Evolutionary conservation across 2,113 vertebrate genomes (phyloP), one percentile per base, ranked within the genome.

Genomic region (Mastomys natalensis): DNA sequence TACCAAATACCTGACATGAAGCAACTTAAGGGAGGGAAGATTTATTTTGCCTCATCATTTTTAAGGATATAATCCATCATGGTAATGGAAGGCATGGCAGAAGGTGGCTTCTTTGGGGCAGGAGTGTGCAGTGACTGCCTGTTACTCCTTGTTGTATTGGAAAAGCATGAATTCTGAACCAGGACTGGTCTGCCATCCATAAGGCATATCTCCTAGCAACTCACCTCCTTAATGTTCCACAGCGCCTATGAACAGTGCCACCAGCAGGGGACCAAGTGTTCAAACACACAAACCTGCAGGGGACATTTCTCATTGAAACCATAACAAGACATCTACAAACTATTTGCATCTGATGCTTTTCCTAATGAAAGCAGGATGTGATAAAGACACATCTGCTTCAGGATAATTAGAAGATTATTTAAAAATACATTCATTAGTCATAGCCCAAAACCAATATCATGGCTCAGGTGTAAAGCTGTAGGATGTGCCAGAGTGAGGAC

Each of bases 331-430:
- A 16, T 17, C 22, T 84, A 10, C 48, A 58, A 90, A 45, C 80
- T 90, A 60, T 94, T 94, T 81, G 48, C 51, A 62, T 72, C 19
- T 26, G 78, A 81, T 84, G 72, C 40, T 78, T 82, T 94, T 87
- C 10, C 73, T 95, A 92, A 96, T 70, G 73, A 94, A 88, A 86
- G 73, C 70, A 29, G 7, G 48, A 62, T 85, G 17, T 34, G 26
- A 13, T 19, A 60, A 40, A 86, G 17, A 45, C 15, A 12, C 11
- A 40, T 15, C 77, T 31, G 24, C 72, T 55, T 31, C 26, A 34
- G 29, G 53, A 29, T 68, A 80, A 84, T 78, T 4, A 62, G 53
- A 89, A 13, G 78, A 43, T 73, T 96, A 34, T 88, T 92, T 95
- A 21, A 60, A 91, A 74, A 55, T 53, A 10, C 21, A 19, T 72